These are phyloP conservation scores for Micrasema minimum DNA, from an alignment of 1,140 invertebrate genomes.

Conservation along the genomic window DNA sequence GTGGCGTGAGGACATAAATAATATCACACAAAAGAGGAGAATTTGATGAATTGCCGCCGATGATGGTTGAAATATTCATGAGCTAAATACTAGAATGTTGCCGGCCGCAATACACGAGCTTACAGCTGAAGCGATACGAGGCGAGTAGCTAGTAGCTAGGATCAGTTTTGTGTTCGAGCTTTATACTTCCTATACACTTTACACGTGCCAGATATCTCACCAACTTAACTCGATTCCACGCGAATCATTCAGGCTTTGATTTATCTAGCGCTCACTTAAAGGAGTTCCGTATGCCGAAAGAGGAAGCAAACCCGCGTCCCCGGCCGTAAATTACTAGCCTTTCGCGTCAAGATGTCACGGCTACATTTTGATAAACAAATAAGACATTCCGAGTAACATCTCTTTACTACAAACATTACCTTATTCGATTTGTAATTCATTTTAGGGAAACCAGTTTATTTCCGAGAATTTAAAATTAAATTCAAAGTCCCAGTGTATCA, in stretches of 20 bases:
- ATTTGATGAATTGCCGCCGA: conserved; percentile 39
- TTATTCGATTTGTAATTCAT: neutral
- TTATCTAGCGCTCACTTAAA: conserved; percentile 42
- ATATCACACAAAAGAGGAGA: conserved; percentile 10
- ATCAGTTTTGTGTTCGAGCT: neutral
- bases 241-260: conserved; percentile 49
- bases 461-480: conserved; percentile 3
- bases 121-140: conserved; percentile 1
- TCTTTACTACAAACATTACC: conserved; percentile 8
- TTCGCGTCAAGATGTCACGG: conserved; percentile 30
- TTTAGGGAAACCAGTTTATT: neutral
- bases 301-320: conserved; percentile 11
- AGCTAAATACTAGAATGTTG: conserved; percentile 34
- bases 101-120: neutral
- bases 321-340: conserved; percentile 31
- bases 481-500: no score
- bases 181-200: neutral
- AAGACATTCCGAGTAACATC: conserved; percentile 19
- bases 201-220: conserved; percentile 38
- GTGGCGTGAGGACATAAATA: conserved; percentile 5
- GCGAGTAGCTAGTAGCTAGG: neutral
- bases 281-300: conserved; percentile 31
- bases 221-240: conserved; percentile 18
- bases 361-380: conserved; percentile 29
- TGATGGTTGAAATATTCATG: conserved; percentile 41